Conservation (phyloP, 2,888 invertebrate genomes). For the Alentia gelatinosa region DNA sequence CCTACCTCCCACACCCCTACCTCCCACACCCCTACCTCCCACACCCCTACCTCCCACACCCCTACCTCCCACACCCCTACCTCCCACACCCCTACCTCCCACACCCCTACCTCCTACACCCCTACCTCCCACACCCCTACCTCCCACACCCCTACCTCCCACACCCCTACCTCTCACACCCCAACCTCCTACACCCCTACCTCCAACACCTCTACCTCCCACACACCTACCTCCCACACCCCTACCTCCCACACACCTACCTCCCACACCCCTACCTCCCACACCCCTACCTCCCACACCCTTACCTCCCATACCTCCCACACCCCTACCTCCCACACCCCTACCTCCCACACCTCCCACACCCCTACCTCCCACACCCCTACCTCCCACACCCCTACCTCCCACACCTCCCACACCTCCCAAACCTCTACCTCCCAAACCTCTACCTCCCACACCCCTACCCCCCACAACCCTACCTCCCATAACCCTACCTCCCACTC, state of each 20-base stretch:
- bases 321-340: too few relatives aligned
- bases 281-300: not conserved
- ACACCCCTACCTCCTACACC: too few relatives aligned
- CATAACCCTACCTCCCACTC: not conserved
- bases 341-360: too few relatives aligned
- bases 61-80: too few relatives aligned
- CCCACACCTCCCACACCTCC: not conserved
- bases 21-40: too few relatives aligned
- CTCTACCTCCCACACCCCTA: not conserved
- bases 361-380: too few relatives aligned
- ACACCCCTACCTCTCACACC: not conserved
- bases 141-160: too few relatives aligned
- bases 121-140: too few relatives aligned
- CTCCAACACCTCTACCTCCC: not conserved
- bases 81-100: too few relatives aligned
- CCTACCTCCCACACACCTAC: not conserved
- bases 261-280: not conserved
- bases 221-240: not conserved
- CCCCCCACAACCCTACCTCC: not conserved
- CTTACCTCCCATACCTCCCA: too few relatives aligned
- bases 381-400: not conserved
- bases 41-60: too few relatives aligned
- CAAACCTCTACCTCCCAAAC: not conserved
- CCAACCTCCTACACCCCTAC: not conserved
- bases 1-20: too few relatives aligned